Conservation (phyloP, 2,888 invertebrate species). For the Sisyra terminalis region DNA sequence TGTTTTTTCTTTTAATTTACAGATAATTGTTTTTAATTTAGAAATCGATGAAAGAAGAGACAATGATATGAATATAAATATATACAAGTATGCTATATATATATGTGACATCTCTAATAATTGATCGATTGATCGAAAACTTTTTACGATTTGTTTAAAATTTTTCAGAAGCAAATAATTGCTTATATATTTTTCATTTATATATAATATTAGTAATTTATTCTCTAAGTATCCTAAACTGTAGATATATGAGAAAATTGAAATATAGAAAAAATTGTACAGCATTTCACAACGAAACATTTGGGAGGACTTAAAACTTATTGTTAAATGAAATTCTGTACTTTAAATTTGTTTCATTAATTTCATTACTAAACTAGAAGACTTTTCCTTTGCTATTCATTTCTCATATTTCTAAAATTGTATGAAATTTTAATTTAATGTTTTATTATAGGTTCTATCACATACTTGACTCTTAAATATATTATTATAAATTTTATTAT, state of each 20-base stretch:
- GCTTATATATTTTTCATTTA: constrained; percentile 4
- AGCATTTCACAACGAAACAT: background rate
- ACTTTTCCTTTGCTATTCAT: too few relatives aligned
- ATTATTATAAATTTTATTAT: too few relatives aligned
- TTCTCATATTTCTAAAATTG: too few relatives aligned
- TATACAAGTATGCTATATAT: constrained; percentile 26
- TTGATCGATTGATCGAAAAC: constrained; percentile 12
- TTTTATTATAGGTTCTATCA: too few relatives aligned
- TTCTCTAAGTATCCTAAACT: too few relatives aligned
- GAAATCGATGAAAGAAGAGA: constrained; percentile 63
- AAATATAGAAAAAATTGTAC: constrained; percentile 4
- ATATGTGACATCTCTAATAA: constrained; percentile 18
- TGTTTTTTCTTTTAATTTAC: constrained; percentile 25
- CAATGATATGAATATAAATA: constrained; percentile 54
- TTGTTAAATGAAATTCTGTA: too few relatives aligned
- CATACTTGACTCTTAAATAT: too few relatives aligned
- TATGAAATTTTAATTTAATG: too few relatives aligned
- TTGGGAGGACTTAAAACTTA: too few relatives aligned
- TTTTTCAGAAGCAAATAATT: constrained; percentile 7
- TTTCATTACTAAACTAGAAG: too few relatives aligned
- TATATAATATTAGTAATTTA: background rate
- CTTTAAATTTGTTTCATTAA: too few relatives aligned
- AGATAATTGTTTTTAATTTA: constrained; percentile 47
- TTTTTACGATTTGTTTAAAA: constrained; percentile 1
- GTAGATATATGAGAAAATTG: background rate